These are phyloP conservation scores for Rallus limicola DNA, from an alignment of 2,113 vertebrate genomes.

Conservation along the genomic window DNA sequence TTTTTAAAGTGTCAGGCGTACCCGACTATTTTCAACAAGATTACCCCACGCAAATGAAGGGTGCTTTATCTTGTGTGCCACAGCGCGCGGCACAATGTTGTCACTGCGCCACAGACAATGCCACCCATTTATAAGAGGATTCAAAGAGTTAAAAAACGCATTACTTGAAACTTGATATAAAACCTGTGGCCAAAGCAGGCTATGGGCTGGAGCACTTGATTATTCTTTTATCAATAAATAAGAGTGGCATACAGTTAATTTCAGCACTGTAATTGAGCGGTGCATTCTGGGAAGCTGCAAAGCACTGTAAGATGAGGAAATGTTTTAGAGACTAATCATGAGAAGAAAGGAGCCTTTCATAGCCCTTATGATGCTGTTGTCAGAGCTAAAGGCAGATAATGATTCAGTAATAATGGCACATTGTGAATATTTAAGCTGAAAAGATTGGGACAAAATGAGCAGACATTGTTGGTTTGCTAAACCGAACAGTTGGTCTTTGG, in stretches of 20 bases:
- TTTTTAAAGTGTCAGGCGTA: slow-evolving; percentile 37
- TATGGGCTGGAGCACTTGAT: slow-evolving; percentile 79
- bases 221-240: slow-evolving; percentile 85
- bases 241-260: slow-evolving; percentile 87
- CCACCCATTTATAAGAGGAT: slow-evolving; percentile 58
- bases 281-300: slow-evolving; percentile 88
- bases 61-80: slow-evolving; percentile 34
- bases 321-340: slow-evolving; percentile 90
- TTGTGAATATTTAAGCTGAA: slow-evolving; percentile 90
- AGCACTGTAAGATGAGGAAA: slow-evolving; percentile 89
- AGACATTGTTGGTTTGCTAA: slow-evolving; percentile 84
- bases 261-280: slow-evolving; percentile 87
- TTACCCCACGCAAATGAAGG: slow-evolving; percentile 42
- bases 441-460: slow-evolving; percentile 84
- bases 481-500: slow-evolving; percentile 80
- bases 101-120: slow-evolving; percentile 45
- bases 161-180: slow-evolving; percentile 81
- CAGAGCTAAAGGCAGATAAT: slow-evolving; percentile 93
- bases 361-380: slow-evolving; percentile 87
- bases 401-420: slow-evolving; percentile 91
- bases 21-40: not conserved
- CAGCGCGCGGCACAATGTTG: slow-evolving; percentile 46
- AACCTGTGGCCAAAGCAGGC: slow-evolving; percentile 78
- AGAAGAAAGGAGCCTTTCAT: slow-evolving; percentile 92
- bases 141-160: slow-evolving; percentile 78